Evolutionary conservation across 2,888 invertebrate species (phyloP).

Genomic region (Adineta ricciae): DNA sequence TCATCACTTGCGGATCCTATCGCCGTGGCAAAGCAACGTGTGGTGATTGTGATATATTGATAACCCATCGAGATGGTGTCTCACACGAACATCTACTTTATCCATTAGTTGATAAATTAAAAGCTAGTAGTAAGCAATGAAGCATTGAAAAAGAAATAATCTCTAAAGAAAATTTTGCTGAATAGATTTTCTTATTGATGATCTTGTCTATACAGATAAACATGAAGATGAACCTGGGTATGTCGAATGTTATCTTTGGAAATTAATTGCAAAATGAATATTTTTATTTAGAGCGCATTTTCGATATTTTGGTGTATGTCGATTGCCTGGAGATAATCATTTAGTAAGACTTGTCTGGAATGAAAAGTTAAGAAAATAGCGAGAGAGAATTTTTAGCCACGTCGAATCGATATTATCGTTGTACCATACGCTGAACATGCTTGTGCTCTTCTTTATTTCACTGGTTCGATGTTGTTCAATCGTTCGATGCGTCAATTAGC

Average conservation of each 20-base stretch:
- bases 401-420: slow-evolving; percentile 53
- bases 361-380: background rate
- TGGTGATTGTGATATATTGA: slow-evolving; percentile 54
- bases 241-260: too few species aligned
- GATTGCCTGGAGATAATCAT: slow-evolving; percentile 44
- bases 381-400: slow-evolving; percentile 41
- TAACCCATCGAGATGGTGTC: slow-evolving; percentile 51
- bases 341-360: slow-evolving; percentile 39
- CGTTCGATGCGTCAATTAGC: slow-evolving; percentile 52
- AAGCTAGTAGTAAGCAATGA: slow-evolving; percentile 35
- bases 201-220: slow-evolving; percentile 49
- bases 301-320: slow-evolving; percentile 53
- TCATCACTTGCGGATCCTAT: slow-evolving; percentile 52
- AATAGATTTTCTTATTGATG: slow-evolving; percentile 52
- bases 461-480: slow-evolving; percentile 54
- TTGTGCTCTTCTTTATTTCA: slow-evolving; percentile 53
- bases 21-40: slow-evolving; percentile 51
- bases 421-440: slow-evolving; percentile 51
- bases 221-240: slow-evolving; percentile 39
- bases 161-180: background rate
- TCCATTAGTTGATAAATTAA: slow-evolving; percentile 43
- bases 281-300: slow-evolving; percentile 42
- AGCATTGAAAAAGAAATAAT: background rate
- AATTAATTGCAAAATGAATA: background rate
- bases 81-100: slow-evolving; percentile 47